Evolutionary conservation across 37 sponge, comb jelly and placozoan species (phyloP).

Genomic region (Theonella swinhoei): DNA sequence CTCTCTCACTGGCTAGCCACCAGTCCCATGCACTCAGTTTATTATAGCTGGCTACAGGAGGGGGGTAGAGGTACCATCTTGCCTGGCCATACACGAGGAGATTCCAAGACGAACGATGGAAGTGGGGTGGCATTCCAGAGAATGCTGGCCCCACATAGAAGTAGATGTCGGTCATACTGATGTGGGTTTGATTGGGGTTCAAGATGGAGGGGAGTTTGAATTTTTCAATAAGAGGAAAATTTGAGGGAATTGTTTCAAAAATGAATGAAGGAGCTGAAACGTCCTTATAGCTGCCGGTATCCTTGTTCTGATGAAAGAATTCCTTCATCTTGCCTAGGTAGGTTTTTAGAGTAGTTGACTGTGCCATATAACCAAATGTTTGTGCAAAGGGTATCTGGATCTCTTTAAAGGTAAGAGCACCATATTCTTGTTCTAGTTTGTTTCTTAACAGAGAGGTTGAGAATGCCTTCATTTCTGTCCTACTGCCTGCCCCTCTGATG

Average conservation of each 20-base stretch:
- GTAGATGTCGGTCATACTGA: slow-evolving; percentile 32
- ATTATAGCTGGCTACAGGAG: slow-evolving; percentile 70
- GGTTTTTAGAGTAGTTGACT: slow-evolving; percentile 33
- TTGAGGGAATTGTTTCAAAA: slow-evolving; percentile 49
- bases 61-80: slow-evolving; percentile 86
- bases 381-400: slow-evolving; percentile 57
- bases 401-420: slow-evolving; percentile 41
- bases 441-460: slow-evolving; percentile 64
- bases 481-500: slow-evolving; percentile 67
- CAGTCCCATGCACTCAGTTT: slow-evolving; percentile 75
- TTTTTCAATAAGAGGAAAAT: slow-evolving; percentile 61
- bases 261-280: slow-evolving; percentile 46
- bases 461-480: slow-evolving; percentile 37
- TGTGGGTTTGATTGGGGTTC: slow-evolving; percentile 63
- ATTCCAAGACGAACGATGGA: slow-evolving; percentile 79
- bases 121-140: slow-evolving; percentile 73
- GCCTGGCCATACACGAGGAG: slow-evolving; percentile 77
- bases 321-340: slow-evolving; percentile 60
- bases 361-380: slow-evolving; percentile 27
- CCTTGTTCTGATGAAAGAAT: slow-evolving; percentile 9
- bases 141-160: slow-evolving; percentile 81
- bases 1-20: slow-evolving; percentile 50
- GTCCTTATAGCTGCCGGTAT: not conserved
- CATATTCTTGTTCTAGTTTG: slow-evolving; percentile 74
- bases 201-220: slow-evolving; percentile 66